A percentile compares a stretch with the other conserved stretches of the same genome.
Evolutionary conservation across 1,140 invertebrate species (phyloP).

Genomic region (Limonius californicus): DNA sequence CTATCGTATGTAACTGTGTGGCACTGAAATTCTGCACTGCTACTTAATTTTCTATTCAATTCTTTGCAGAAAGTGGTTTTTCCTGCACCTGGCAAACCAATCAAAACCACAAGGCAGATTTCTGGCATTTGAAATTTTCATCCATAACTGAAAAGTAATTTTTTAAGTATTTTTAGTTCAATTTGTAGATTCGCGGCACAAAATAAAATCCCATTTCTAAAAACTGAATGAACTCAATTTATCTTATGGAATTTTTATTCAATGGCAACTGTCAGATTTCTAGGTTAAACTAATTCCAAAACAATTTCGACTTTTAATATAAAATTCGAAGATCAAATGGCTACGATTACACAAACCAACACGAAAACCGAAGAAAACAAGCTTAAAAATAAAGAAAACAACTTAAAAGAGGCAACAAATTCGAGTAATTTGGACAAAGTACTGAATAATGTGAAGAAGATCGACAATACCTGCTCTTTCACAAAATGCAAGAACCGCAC

Average conservation of each 20-base stretch:
- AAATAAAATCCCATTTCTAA: no score
- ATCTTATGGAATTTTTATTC: not conserved
- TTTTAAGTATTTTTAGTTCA: no score
- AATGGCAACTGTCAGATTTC: not conserved
- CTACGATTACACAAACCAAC: constrained; percentile 22
- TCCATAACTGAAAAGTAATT: no score
- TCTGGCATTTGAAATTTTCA: no score
- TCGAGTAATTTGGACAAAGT: constrained; percentile 39
- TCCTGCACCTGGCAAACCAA: constrained; percentile 18
- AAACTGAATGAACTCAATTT: no score
- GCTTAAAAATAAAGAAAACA: constrained; percentile 39
- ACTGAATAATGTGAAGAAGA: constrained; percentile 40
- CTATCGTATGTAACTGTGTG: no score
- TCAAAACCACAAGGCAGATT: constrained; percentile 17
- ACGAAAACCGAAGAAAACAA: constrained; percentile 23
- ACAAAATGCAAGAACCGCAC: constrained; percentile 44
- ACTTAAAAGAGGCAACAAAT: constrained; percentile 37
- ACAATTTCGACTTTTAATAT: not conserved
- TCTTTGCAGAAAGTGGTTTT: constrained; percentile 18
- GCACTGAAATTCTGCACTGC: no score
- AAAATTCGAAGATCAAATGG: constrained; percentile 15
- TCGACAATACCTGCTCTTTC: constrained; percentile 44
- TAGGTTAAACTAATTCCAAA: not conserved
- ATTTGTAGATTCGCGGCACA: no score
- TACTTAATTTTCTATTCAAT: constrained; percentile 8